phyloP scores from a whole-genome alignment of 2,113 vertebrate genomes.

The Dryoscopus gambensis region DNA sequence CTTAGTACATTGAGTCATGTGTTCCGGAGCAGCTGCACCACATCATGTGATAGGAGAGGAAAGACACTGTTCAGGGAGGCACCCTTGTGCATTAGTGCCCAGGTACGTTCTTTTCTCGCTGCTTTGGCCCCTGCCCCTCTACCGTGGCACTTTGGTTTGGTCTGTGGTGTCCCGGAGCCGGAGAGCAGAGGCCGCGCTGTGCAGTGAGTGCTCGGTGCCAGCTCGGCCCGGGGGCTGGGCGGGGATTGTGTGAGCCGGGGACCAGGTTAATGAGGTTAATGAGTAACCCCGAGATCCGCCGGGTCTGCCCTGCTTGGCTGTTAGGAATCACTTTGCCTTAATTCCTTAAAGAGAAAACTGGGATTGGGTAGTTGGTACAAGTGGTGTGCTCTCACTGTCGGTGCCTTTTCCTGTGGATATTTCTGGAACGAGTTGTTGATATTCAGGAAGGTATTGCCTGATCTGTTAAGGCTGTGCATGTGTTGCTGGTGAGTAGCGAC shows the following conservation, averaged over 20 bases:
- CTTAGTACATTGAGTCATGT: background rate
- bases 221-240: accelerated
- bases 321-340: background rate
- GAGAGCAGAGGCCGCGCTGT: background rate
- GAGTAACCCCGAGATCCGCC: background rate
- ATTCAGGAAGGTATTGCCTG: too few species aligned
- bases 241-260: accelerated
- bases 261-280: background rate
- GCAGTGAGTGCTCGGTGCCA: accelerated
- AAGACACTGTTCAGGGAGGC: background rate
- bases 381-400: background rate
- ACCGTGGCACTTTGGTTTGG: accelerated
- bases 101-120: background rate
- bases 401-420: accelerated
- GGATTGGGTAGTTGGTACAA: background rate
- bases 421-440: background rate
- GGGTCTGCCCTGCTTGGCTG: background rate
- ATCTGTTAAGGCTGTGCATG: background rate
- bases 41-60: background rate
- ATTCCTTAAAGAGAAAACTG: background rate
- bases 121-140: background rate
- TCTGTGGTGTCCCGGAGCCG: background rate
- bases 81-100: background rate
- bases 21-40: slow-evolving; percentile 20
- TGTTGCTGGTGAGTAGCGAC: background rate